Base-by-base conservation (phyloP, 2,797 vertebrate species). In the Anabacerthia variegaticeps region DNA sequence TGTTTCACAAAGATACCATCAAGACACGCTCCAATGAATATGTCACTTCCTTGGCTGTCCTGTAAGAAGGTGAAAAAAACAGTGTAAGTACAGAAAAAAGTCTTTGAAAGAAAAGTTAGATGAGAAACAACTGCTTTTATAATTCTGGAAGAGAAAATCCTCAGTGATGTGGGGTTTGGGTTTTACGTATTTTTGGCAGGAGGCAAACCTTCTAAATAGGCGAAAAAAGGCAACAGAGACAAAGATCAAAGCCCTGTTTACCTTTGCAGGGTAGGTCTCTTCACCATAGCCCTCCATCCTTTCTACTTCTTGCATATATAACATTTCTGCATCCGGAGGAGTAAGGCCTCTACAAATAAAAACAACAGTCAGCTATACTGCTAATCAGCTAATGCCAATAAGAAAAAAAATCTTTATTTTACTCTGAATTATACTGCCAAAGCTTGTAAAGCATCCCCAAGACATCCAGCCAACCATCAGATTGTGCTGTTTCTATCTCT, bases 301-400 rank as follows among this genome's bases (percentile, higher is more conserved):
- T 97, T 99, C 99, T 67, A 99, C 99, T 95, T 99, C 99, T 97
- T 99, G 99, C 99, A 99, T 99, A 97, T 99, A 99, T 51, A 99
- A 96, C 98, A 99, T 98, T 96, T 99, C 99, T 1, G 99, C 99
- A 66, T 99, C 99, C 18, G 99, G 98, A 30, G 99, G 98, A 30
- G 98, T 97, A 95, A 99, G 98, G 59, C 99, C 99, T 97, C 99
- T 99, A 93, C 34, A 97, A 97, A 69, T 32, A 87, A 88, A 95
- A 80, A 75, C 41, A 94, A 26, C 4, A 2, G 76, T 62, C 28
- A 91, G 34, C 23, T 63, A 46, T 44, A 21, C 21, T 44, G 44
- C 44, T 44, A 44, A 44, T 21, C 44, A 44, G 44, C 26, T 67
- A 76, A 16, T 46, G 32, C 30, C 73, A 93, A 3, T 28, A 73